A percentile compares a stretch with the other conserved stretches of the same genome.
Evolutionary conservation across 2,888 invertebrate genomes (phyloP).

Genomic region (Dryococelus australis): DNA sequence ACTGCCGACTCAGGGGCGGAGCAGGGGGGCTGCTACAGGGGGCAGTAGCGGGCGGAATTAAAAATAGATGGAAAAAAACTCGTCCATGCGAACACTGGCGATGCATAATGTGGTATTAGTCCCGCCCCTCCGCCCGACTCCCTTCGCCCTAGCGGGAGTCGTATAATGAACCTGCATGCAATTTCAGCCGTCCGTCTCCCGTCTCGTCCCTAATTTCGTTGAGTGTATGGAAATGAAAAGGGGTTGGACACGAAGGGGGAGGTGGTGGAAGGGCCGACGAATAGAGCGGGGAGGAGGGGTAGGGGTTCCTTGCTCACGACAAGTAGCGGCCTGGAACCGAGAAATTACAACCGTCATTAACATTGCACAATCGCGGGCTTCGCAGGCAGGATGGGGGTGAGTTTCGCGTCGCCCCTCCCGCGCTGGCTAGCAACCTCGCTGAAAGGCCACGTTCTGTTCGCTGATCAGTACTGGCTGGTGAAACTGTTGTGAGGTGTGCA

Average conservation of each 20-base stretch:
- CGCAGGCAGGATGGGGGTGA: not conserved
- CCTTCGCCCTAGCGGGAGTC: not conserved
- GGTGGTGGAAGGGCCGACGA: not conserved
- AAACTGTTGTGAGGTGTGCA: too few species aligned
- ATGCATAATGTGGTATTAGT: conserved; percentile 39
- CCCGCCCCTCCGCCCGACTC: not conserved
- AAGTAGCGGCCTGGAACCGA: not conserved
- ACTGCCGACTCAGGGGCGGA: not conserved
- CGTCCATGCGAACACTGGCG: conserved; percentile 26
- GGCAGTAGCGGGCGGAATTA: conserved; percentile 32
- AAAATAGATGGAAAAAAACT: conserved; percentile 32
- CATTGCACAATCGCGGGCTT: conserved; percentile 8
- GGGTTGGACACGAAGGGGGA: not conserved
- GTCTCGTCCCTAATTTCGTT: conserved; percentile 39
- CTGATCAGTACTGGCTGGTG: too few species aligned
- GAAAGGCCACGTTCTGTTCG: too few species aligned
- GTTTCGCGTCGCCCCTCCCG: not conserved
- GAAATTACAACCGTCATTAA: conserved; percentile 16
- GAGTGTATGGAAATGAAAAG: conserved; percentile 39
- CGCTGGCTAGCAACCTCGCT: too few species aligned
- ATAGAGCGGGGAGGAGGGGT: not conserved
- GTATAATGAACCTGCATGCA: conserved; percentile 39
- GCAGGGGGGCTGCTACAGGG: not conserved
- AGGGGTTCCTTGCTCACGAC: conserved; percentile 1
- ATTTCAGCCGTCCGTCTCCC: conserved; percentile 34